Conservation (phyloP, 2,888 invertebrate genomes). For the Teleogryllus oceanicus region DNA sequence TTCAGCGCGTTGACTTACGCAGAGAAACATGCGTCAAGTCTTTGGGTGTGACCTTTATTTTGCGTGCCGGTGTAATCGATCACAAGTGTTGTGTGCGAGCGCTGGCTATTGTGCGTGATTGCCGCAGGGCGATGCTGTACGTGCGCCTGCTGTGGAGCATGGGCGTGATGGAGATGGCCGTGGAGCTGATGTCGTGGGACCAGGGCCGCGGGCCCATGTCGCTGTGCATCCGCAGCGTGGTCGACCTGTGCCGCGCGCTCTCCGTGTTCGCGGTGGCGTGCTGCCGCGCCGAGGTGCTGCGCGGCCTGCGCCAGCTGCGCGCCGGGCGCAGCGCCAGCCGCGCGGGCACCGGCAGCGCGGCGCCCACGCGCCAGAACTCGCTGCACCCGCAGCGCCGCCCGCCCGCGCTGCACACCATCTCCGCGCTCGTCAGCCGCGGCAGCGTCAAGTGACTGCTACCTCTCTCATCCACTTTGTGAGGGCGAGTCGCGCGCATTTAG, state of each 20-base stretch:
- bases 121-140: background rate
- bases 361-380: too few species aligned
- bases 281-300: background rate
- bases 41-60: too few species aligned
- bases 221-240: slow-evolving; percentile 8
- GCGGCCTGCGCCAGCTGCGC: background rate
- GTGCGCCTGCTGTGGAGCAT: background rate
- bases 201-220: background rate
- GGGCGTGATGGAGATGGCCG: background rate
- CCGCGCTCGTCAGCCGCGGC: too few species aligned
- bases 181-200: slow-evolving; percentile 18
- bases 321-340: background rate
- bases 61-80: too few species aligned
- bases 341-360: background rate
- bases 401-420: too few species aligned
- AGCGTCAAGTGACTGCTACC: too few species aligned
- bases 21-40: too few species aligned
- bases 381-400: too few species aligned
- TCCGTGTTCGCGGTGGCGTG: background rate
- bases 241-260: background rate
- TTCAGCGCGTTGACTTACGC: too few species aligned
- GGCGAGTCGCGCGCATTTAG: too few species aligned
- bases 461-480: too few species aligned
- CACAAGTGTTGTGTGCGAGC: background rate
- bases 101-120: background rate